Evolutionary conservation across 2,888 invertebrate genomes (phyloP).

Genomic region (Melieria picta): DNA sequence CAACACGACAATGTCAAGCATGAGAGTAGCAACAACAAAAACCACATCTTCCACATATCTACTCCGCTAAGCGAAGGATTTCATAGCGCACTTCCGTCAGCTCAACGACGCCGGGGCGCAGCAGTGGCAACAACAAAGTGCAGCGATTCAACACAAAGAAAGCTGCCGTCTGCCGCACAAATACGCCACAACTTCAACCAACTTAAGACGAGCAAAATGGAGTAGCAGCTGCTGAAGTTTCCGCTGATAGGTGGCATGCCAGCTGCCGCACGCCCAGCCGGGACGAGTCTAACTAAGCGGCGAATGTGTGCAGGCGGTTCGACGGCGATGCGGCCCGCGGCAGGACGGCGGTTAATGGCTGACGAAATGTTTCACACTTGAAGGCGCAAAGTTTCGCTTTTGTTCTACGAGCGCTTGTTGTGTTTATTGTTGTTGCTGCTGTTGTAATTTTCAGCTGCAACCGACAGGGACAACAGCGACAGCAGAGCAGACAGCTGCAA

Average conservation of each 20-base stretch:
- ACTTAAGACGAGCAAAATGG: neutral
- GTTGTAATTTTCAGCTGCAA: conserved; percentile 1
- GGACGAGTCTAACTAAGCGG: neutral
- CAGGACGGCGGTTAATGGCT: conserved; percentile 33
- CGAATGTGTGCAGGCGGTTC: too few species aligned
- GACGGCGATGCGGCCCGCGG: too few species aligned
- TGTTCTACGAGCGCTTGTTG: conserved; percentile 10
- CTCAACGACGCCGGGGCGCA: too few species aligned
- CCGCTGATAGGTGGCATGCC: neutral
- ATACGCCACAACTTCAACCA: too few species aligned
- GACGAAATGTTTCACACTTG: conserved; percentile 60
- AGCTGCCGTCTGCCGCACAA: too few species aligned
- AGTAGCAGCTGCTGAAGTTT: neutral
- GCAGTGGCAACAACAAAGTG: too few species aligned
- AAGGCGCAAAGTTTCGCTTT: conserved; percentile 43
- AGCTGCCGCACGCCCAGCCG: neutral
- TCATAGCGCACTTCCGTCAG: too few species aligned
- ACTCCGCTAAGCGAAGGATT: too few species aligned
- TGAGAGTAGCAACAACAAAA: too few species aligned
- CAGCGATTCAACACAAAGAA: too few species aligned
- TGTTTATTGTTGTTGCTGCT: conserved; percentile 12
- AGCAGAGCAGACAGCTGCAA: conserved; percentile 26
- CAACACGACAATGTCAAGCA: too few species aligned
- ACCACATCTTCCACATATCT: too few species aligned
- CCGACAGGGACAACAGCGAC: neutral